phyloP scores from a whole-genome alignment of 1,140 invertebrate genomes.

The Luehdorfia chinensis region DNA sequence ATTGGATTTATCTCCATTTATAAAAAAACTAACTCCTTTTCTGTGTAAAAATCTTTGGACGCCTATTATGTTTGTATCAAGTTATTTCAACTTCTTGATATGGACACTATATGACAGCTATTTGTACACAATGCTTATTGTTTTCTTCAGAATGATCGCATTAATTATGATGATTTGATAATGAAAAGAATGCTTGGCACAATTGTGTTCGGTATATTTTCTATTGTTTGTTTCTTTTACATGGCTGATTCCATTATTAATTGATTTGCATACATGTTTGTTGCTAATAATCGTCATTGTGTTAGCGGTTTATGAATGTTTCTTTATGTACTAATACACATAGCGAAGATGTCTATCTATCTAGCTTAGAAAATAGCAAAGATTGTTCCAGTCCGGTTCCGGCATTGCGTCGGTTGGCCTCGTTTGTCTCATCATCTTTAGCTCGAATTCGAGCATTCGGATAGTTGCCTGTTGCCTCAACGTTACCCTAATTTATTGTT shows the following conservation, averaged over 20 bases:
- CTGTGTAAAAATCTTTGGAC: neutral
- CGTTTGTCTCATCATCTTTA: constrained; percentile 27
- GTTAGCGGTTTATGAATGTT: neutral
- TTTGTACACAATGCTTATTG: neutral
- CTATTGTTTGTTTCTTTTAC: constrained; percentile 3
- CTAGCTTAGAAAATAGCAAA: constrained; percentile 15
- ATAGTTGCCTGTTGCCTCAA: constrained; percentile 16
- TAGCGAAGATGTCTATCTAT: constrained; percentile 25
- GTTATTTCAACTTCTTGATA: neutral
- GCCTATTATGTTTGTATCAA: neutral
- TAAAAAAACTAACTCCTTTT: too few species aligned
- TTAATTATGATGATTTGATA: neutral
- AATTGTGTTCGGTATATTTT: neutral
- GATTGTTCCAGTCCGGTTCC: constrained; percentile 48
- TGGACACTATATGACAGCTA: neutral
- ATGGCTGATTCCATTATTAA: constrained; percentile 7
- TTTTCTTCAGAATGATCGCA: neutral
- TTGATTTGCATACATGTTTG: constrained; percentile 2
- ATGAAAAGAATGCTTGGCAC: neutral
- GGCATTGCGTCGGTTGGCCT: constrained; percentile 34
- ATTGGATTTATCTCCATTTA: too few species aligned
- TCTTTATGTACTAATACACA: constrained; percentile 6
- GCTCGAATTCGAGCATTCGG: constrained; percentile 31
- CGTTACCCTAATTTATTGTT: neutral
- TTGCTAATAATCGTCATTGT: constrained; percentile 1